Evolutionary conservation across 2,797 vertebrate genomes (phyloP), one percentile per base, ranked within the genome.

Genomic region (Enteromius argenteus): DNA sequence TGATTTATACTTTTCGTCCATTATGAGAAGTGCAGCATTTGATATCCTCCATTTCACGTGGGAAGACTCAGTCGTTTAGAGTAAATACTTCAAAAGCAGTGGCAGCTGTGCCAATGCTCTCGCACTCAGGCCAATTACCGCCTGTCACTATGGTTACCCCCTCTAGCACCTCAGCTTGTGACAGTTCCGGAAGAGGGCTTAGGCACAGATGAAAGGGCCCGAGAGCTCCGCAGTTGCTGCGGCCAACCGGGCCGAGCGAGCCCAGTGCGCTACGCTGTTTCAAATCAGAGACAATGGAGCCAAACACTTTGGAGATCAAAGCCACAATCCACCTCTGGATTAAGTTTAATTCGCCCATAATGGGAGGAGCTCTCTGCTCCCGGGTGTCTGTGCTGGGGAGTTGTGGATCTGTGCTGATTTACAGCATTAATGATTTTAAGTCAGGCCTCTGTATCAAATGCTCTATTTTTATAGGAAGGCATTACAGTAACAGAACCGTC

Each of bases 91-190:
- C 90, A 91, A 87, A 82, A 87, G 86, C 88, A 72, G 76, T 79
- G 81, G 81, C 90, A 90, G 88, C 88, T 88, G 89, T 87, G 87
- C 88, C 85, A 87, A 87, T 83, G 88, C 74, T 67, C 85, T 87
- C 35, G 13, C 84, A 80, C 89, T 88, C 69, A 62, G 86, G 89
- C 88, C 90, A 91, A 91, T 92, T 92, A 91, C 86, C 37, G 87
- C 86, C 86, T 89, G 89, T 92, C 90, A 90, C 91, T 90, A 90
- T 90, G 90, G 89, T 91, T 87, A 90, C 91, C 86, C 84, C 89
- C 86, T 88, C 86, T 80, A 87, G 90, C 91, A 89, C 89, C 88
- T 90, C 87, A 68, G 88, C 84, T 87, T 80, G 80, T 90, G 90
- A 91, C 90, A 87, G 91, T 90, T 85, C 89, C 79, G 90, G 90